A percentile compares a stretch with the other conserved stretches of the same genome.
Evolutionary conservation across 2,797 vertebrate genomes (phyloP).

Genomic region (Crypturellus tataupa): DNA sequence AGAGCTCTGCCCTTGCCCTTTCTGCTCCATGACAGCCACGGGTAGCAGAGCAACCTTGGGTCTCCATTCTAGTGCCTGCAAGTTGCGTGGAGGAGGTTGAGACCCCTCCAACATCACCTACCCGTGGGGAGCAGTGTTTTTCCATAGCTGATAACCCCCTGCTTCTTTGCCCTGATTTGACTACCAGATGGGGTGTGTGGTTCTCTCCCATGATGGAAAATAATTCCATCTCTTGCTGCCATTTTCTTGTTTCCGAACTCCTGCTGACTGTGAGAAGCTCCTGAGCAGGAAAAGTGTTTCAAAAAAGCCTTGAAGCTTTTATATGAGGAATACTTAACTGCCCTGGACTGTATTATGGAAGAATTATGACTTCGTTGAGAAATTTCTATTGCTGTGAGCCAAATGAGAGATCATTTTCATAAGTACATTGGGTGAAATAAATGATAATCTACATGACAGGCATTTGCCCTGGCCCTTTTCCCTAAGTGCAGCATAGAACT

Average conservation of each 20-base stretch:
- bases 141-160: neutral
- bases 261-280: neutral
- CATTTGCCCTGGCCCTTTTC: conserved; percentile 68
- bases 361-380: conserved; percentile 70
- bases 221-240: neutral
- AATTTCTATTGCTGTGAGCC: conserved; percentile 55
- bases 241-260: neutral
- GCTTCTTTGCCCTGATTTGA: neutral
- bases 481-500: conserved; percentile 64
- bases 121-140: neutral
- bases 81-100: neutral
- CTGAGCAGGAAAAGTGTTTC: conserved; percentile 26
- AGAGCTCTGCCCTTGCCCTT: neutral
- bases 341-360: conserved; percentile 26
- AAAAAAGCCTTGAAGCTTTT: conserved; percentile 21
- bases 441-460: conserved; percentile 70
- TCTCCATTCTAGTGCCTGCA: neutral
- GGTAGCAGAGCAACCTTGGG: neutral
- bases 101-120: neutral
- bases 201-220: neutral
- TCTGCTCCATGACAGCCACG: fast-evolving
- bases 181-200: neutral
- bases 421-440: conserved; percentile 79
- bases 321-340: conserved; percentile 44
- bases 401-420: conserved; percentile 79